A percentile compares a stretch with the other conserved stretches of the same genome.
These are phyloP conservation scores for Bombus huntii DNA, from an alignment of 1,140 invertebrate species.

Conservation along the genomic window DNA sequence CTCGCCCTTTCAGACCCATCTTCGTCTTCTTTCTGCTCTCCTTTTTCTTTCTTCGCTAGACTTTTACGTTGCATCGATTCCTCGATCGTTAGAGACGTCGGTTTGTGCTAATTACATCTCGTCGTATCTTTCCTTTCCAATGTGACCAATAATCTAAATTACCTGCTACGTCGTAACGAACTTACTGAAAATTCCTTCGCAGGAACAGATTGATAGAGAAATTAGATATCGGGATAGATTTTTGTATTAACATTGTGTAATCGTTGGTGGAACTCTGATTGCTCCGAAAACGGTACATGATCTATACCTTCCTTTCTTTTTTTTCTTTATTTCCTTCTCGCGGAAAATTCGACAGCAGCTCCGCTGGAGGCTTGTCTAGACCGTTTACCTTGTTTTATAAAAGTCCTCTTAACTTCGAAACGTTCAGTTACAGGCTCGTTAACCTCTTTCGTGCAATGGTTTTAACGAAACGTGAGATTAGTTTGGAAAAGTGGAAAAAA, in stretches of 20 bases:
- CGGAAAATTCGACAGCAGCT: background rate
- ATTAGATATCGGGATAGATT: too few relatives aligned
- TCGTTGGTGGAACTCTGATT: background rate
- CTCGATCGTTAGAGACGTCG: background rate
- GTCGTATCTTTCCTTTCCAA: fast-evolving
- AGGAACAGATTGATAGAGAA: background rate
- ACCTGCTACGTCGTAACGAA: too few relatives aligned
- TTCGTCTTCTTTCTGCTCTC: background rate
- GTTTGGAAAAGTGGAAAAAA: background rate
- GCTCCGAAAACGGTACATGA: background rate
- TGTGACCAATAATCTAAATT: background rate
- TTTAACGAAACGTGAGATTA: slow-evolving; percentile 29
- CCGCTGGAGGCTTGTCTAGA: background rate
- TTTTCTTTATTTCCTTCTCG: background rate
- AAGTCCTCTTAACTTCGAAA: background rate
- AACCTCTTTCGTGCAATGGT: background rate
- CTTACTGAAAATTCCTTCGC: too few relatives aligned
- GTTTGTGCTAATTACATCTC: background rate
- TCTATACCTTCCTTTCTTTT: background rate
- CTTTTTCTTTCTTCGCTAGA: too few relatives aligned
- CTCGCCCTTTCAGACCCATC: background rate
- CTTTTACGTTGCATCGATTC: background rate
- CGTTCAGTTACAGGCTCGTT: slow-evolving; percentile 5
- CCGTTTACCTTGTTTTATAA: background rate
- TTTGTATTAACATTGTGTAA: too few relatives aligned